Base-by-base conservation (phyloP, 1,140 invertebrate genomes). In the Calosoma granatense region DNA sequence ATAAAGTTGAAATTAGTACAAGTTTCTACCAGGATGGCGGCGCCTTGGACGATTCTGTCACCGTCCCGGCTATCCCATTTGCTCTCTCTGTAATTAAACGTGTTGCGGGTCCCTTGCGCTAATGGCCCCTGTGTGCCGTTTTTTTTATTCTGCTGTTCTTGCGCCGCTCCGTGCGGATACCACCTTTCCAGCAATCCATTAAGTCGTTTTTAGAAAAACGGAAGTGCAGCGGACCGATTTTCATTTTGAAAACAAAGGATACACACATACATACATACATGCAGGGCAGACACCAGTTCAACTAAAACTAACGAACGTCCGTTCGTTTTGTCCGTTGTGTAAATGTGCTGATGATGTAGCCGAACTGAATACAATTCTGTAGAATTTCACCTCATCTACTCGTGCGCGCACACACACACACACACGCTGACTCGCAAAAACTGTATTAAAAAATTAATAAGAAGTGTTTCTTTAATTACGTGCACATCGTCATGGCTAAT, bases 211-310 rank as follows among this genome's bases (percentile, higher is more conserved):
- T 36, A 36, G 26, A 36, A 36, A 36, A 36, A 36, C 26, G 26
- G 26, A 36, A 36, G 26, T 36, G 26, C 26, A n/a, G 6, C 26
- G 26, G 6, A 36, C 26, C 26, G 26, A 36, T 36, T 36, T n/a
- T 36, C 26, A 36, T 36, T n/a, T n/a, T 6, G n/a, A 36, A n/a
- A 36, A 36, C 26, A 36, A 36, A 36, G 26, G 26, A 20, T 15
- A 9, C 23, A 53, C 15, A 9, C 15, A 53, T 22, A 14, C 22
- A 53, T 22, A 53, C 22, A 53, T 53, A 53, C 22, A 53, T 53
- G n/a, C n/a, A 36, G 9, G n/a, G 9, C 9, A 41, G 36, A 15
- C 17, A 15, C 17, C 12, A n/a, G n/a, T n/a, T n/a, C n/a, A n/a
- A n/a, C n/a, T n/a, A n/a, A n/a, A n/a, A n/a, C n/a, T n/a, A n/a